Conservation (phyloP, 92 coral and sea anemone genomes). For the Palythoa caribaeorum region DNA sequence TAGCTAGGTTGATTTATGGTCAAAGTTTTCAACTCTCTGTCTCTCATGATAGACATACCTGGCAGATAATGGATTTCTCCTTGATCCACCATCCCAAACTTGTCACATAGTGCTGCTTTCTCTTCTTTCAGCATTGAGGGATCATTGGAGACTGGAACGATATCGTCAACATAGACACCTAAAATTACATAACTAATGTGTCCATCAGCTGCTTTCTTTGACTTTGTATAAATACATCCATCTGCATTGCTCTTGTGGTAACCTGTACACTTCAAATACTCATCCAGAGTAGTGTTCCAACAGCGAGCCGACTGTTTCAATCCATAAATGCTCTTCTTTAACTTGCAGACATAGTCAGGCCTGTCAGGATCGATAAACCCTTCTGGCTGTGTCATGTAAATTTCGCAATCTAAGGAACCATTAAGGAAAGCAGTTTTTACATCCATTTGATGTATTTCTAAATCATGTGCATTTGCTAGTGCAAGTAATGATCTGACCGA, state of each 20-base stretch:
- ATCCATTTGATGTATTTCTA: conserved; percentile 74
- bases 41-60: conserved; percentile 71
- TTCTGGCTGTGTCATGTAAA: conserved; percentile 76
- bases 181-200: conserved; percentile 63
- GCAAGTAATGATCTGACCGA: conserved; percentile 69
- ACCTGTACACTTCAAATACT: conserved; percentile 57
- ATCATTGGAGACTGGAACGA: conserved; percentile 61
- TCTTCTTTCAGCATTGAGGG: conserved; percentile 64
- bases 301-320: conserved; percentile 70
- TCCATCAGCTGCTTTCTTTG: conserved; percentile 60
- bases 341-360: conserved; percentile 66
- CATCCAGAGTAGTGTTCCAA: conserved; percentile 70
- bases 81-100: conserved; percentile 63
- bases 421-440: conserved; percentile 72
- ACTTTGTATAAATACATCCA: conserved; percentile 62
- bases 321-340: conserved; percentile 65
- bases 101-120: conserved; percentile 62
- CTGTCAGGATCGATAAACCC: conserved; percentile 75
- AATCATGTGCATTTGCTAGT: conserved; percentile 66
- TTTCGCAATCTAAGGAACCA: conserved; percentile 69
- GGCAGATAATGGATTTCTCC: conserved; percentile 72
- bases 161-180: conserved; percentile 66
- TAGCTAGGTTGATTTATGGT: conserved; percentile 35
- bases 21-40: conserved; percentile 41
- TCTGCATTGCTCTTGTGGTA: conserved; percentile 67